phyloP scores from a whole-genome alignment of 2,113 vertebrate genomes.

The Buteo buteo region DNA sequence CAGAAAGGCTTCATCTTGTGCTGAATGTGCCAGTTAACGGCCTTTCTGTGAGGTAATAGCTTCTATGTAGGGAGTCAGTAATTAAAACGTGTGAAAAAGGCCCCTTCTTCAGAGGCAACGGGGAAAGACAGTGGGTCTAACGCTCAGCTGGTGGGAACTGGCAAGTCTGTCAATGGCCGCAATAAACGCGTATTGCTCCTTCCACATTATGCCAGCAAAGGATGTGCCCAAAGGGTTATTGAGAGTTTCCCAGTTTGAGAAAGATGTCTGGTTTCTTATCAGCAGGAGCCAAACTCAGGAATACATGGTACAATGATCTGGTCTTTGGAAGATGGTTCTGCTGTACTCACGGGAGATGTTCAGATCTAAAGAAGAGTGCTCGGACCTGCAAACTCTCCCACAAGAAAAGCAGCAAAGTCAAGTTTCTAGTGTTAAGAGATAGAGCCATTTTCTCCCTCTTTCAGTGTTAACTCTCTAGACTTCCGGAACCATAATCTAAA shows the following conservation, averaged over 20 bases:
- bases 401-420: neutral
- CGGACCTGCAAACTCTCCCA: neutral
- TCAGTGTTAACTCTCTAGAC: neutral
- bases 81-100: constrained; percentile 55
- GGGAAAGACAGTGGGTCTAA: neutral
- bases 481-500: neutral
- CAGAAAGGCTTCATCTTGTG: constrained; percentile 18
- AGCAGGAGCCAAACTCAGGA: neutral
- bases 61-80: constrained; percentile 39
- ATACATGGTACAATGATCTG: neutral
- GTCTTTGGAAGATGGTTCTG: neutral
- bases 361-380: neutral
- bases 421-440: neutral
- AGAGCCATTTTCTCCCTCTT: neutral
- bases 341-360: neutral
- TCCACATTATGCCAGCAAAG: neutral
- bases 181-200: neutral
- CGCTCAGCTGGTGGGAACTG: neutral
- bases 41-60: constrained; percentile 19
- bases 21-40: neutral
- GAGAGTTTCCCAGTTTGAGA: neutral
- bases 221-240: neutral
- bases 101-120: neutral
- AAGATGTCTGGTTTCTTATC: neutral
- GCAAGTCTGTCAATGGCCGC: neutral